Base-by-base conservation (phyloP, 2,797 vertebrate species). In the Spinibarbus caldwelli region DNA sequence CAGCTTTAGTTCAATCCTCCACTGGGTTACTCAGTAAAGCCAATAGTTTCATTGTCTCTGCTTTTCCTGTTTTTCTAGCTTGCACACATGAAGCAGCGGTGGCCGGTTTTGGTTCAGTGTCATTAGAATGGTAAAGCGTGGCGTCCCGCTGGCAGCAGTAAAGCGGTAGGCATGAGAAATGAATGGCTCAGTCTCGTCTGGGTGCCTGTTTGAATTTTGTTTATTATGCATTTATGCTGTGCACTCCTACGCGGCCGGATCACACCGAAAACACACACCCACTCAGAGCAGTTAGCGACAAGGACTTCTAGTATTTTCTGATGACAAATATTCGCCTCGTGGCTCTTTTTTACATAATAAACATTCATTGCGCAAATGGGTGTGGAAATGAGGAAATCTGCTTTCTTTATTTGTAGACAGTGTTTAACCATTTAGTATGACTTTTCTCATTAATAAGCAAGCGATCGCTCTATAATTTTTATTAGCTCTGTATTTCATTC, bases 171-270 rank as follows among this genome's bases (percentile, higher is more conserved):
- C 77, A 75, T 87, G 77, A 87, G 68, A 87, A 87, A 84, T 87
- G 86, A 84, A 76, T 34, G 77, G 29, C 78, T 84, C 77, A 26
- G 82, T 80, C 83, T 77, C 38, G 86, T 87, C 86, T 84, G 70
- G 62, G 57, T 49, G 77, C 77, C 82, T 34, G 70, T 57, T 87
- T 45, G 47, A 80, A 84, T 87, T 87, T 80, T 59, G 73, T 87
- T 82, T 87, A 85, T 87, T 78, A 87, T 87, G 79, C 71, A 87
- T 85, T 87, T 87, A 82, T 85, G 80, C 66, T 66, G 34, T 19
- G 80, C 66, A 54, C 80, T 62, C 81, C 79, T 31, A 72, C 80
- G 62, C 62, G 38, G 64, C 15, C 64, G 19, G 57, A 78, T 85
- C 68, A 72, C 66, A 77, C 43, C 36, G 41, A 84, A 87, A 76